A percentile compares a stretch with the other conserved stretches of the same genome.
These are phyloP conservation scores for Platygyra sinensis DNA, from an alignment of 64 coral and sea anemone genomes.

Conservation along the genomic window DNA sequence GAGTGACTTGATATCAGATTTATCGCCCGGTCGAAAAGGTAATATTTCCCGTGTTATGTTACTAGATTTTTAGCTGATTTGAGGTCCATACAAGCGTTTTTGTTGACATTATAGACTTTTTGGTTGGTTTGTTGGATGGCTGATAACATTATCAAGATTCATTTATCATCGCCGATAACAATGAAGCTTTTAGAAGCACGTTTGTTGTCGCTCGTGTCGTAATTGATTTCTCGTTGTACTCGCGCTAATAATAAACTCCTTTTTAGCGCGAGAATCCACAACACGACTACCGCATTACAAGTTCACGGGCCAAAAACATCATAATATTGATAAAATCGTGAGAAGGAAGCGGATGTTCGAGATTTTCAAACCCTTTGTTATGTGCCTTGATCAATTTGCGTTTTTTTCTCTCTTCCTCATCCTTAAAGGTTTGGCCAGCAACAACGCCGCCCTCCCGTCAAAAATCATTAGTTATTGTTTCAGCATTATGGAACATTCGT, in stretches of 20 bases:
- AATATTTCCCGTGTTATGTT: constrained; percentile 44
- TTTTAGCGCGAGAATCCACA: not conserved
- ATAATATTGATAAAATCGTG: not conserved
- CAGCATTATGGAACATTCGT: not conserved
- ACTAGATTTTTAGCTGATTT: constrained; percentile 38
- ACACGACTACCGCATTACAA: too few species aligned
- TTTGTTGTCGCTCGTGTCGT: not conserved
- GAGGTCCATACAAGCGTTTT: constrained; percentile 2
- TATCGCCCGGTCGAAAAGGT: constrained; percentile 39
- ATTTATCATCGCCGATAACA: constrained; percentile 53
- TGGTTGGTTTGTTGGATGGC: constrained; percentile 26
- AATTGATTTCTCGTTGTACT: not conserved
- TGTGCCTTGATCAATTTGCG: not conserved
- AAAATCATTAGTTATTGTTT: not conserved
- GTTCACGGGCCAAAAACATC: not conserved
- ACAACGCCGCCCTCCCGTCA: not conserved
- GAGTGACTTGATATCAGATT: constrained; percentile 37
- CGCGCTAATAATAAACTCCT: not conserved
- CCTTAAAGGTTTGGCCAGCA: not conserved
- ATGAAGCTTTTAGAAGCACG: constrained; percentile 4
- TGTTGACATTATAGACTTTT: constrained; percentile 3
- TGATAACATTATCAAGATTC: constrained; percentile 39
- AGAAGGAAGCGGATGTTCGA: not conserved
- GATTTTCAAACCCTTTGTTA: not conserved
- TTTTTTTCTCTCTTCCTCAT: not conserved